These are phyloP conservation scores for Prochilodus magdalenae DNA, from an alignment of 2,113 vertebrate genomes.

Conservation along the genomic window DNA sequence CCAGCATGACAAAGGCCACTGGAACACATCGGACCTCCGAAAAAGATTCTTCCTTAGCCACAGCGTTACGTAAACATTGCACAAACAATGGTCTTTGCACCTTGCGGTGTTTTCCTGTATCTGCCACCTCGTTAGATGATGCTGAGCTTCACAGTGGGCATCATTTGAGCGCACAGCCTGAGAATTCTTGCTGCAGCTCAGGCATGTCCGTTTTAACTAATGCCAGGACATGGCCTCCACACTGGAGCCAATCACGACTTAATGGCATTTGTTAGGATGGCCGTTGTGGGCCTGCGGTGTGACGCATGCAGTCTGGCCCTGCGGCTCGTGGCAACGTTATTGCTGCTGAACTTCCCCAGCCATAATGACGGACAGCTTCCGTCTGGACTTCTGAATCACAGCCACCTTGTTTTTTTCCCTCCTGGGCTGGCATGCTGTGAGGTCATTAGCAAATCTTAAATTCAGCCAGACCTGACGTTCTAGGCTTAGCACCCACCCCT, in stretches of 20 bases:
- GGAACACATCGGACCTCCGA: neutral
- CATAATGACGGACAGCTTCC: neutral
- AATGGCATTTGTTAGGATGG: neutral
- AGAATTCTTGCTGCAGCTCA: neutral
- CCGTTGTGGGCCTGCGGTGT: neutral
- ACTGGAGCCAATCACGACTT: neutral
- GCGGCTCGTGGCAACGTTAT: neutral
- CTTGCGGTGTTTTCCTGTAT: neutral
- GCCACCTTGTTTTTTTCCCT: neutral
- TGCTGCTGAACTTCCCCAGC: neutral
- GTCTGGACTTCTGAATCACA: neutral
- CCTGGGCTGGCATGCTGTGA: neutral
- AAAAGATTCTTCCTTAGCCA: neutral
- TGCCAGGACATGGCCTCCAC: neutral
- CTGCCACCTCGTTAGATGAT: neutral
- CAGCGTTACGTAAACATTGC: neutral
- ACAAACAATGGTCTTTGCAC: neutral
- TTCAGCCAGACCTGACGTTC: neutral
- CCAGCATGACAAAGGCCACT: constrained; percentile 22
- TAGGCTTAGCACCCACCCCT: neutral
- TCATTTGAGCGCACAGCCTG: neutral
- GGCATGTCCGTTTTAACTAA: constrained; percentile 2
- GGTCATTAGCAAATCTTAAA: neutral
- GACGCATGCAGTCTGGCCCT: neutral
- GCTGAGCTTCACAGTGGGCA: neutral